These are phyloP conservation scores for Dascillus cervinus DNA, from an alignment of 2,888 invertebrate genomes.

Conservation along the genomic window DNA sequence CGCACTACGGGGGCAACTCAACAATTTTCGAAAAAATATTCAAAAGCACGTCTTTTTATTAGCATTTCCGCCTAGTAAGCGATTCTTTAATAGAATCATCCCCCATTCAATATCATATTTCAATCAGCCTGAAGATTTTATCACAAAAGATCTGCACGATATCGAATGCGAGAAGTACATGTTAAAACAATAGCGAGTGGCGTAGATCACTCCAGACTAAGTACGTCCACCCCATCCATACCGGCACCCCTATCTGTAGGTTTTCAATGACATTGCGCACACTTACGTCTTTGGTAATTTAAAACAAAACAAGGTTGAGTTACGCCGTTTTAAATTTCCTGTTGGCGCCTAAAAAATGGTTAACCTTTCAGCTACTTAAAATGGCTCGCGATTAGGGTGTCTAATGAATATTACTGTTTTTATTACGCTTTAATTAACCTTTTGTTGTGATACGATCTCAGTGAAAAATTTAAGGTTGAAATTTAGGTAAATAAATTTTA, in stretches of 20 bases:
- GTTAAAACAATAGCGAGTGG: slow-evolving; percentile 23
- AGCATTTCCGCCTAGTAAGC: slow-evolving; percentile 13
- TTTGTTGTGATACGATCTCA: no score
- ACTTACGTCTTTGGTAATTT: slow-evolving; percentile 9
- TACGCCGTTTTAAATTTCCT: slow-evolving; percentile 1
- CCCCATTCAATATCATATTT: slow-evolving; percentile 21
- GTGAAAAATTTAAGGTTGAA: no score
- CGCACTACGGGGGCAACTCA: no score
- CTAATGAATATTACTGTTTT: no score
- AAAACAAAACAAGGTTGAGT: slow-evolving; percentile 13
- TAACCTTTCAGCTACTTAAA: no score
- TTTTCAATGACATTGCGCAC: slow-evolving; percentile 11
- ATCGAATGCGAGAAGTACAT: slow-evolving; percentile 24
- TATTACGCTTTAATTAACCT: no score
- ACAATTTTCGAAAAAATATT: no score
- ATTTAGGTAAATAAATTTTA: no score
- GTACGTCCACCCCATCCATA: slow-evolving; percentile 10
- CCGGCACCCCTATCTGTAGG: slow-evolving; percentile 17
- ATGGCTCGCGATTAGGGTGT: no score
- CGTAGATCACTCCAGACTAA: slow-evolving; percentile 21
- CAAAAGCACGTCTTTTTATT: no score
- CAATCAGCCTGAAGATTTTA: slow-evolving; percentile 22
- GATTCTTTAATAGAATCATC: slow-evolving; percentile 15
- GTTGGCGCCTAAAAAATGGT: neutral
- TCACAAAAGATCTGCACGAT: slow-evolving; percentile 23